These are phyloP conservation scores for Grammomys dolichurus DNA, from an alignment of 2,113 vertebrate genomes.

Conservation along the genomic window DNA sequence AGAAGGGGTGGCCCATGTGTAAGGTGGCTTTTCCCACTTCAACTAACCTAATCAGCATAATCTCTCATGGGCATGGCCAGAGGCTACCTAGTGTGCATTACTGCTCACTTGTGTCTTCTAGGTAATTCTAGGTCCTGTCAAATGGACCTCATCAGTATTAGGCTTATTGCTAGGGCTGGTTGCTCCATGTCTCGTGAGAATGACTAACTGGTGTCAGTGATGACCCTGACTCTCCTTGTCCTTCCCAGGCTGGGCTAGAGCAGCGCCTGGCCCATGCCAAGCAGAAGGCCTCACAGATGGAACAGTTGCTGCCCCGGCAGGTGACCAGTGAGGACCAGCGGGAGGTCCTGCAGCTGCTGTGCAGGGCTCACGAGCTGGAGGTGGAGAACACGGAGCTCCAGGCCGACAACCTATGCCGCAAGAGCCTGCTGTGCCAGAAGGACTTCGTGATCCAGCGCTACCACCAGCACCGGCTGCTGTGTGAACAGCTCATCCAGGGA, in stretches of 20 bases:
- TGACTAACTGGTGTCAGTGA: fast-evolving
- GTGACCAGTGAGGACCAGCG: constrained; percentile 81
- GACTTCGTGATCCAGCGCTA: constrained; percentile 84
- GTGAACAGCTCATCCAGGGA: constrained; percentile 81
- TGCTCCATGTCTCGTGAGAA: fast-evolving
- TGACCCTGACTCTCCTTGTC: not conserved
- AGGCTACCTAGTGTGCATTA: not conserved
- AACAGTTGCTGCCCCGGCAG: constrained; percentile 81
- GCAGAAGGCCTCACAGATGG: constrained; percentile 83
- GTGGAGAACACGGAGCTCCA: constrained; percentile 84
- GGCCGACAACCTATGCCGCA: constrained; percentile 65
- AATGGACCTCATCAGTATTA: not conserved
- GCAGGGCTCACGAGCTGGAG: constrained; percentile 85
- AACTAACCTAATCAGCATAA: not conserved
- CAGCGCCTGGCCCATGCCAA: constrained; percentile 79
- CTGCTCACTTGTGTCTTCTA: not conserved
- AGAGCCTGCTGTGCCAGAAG: constrained; percentile 83
- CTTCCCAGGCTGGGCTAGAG: constrained; percentile 83
- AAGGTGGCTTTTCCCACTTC: not conserved
- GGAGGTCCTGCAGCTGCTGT: constrained; percentile 86
- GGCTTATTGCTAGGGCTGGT: fast-evolving
- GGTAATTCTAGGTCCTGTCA: not conserved
- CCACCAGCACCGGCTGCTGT: constrained; percentile 82
- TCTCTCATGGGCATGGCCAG: not conserved
- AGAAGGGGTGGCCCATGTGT: not conserved